Conservation (phyloP, 1,140 invertebrate species). For the Orius laevigatus region DNA sequence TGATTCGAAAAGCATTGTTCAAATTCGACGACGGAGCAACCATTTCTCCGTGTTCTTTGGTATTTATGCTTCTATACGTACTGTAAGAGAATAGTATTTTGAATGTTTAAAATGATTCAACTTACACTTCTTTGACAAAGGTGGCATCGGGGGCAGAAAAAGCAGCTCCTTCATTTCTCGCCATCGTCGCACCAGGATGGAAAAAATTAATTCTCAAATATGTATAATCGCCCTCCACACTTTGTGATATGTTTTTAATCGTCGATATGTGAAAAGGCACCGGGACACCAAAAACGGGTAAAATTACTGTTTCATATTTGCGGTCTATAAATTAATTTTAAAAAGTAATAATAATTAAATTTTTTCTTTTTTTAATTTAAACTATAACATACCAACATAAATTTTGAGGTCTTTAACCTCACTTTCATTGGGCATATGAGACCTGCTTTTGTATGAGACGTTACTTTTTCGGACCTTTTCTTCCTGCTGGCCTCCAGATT, state of each 20-base stretch:
- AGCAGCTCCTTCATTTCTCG: constrained; percentile 71
- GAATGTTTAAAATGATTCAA: constrained; percentile 20
- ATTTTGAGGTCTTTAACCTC: constrained; percentile 90
- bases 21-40: constrained; percentile 89
- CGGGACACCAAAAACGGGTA: constrained; percentile 89
- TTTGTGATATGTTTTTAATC: constrained; percentile 97
- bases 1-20: constrained; percentile 89
- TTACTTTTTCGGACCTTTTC: constrained; percentile 88
- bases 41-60: constrained; percentile 93
- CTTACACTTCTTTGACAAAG: constrained; percentile 95
- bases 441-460: constrained; percentile 84
- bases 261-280: constrained; percentile 98
- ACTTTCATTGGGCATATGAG: constrained; percentile 81
- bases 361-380: neutral
- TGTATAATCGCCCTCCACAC: constrained; percentile 96
- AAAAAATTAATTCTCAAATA: constrained; percentile 98
- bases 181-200: constrained; percentile 91
- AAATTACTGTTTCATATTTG: constrained; percentile 93
- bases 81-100: constrained; percentile 30
- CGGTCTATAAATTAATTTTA: constrained; percentile 45
- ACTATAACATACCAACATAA: constrained; percentile 62
- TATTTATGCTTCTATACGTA: constrained; percentile 95
- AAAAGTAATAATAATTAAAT: constrained; percentile 1
- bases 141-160: constrained; percentile 91
- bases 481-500: constrained; percentile 66